Conservation (phyloP, 2,888 invertebrate species). For the Aethes cnicana region DNA sequence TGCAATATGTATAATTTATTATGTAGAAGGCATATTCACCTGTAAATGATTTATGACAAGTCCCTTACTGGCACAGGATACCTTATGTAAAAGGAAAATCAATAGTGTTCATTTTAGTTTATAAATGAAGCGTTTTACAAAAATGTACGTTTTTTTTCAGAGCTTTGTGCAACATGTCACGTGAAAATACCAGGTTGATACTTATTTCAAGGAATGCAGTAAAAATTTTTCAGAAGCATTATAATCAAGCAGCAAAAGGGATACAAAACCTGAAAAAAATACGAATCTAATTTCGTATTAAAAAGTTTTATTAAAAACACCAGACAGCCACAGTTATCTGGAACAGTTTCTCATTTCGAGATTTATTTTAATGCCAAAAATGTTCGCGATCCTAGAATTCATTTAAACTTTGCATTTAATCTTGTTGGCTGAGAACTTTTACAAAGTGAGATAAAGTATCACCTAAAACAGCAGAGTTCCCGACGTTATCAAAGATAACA, state of each 20-base stretch:
- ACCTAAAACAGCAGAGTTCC: slow-evolving; percentile 66
- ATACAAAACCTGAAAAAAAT: too few species aligned
- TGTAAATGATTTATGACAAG: too few species aligned
- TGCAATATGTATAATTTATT: too few species aligned
- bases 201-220: too few species aligned
- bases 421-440: slow-evolving; percentile 72
- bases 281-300: slow-evolving; percentile 17
- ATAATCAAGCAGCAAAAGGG: slow-evolving; percentile 1
- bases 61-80: too few species aligned
- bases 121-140: too few species aligned
- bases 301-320: slow-evolving; percentile 31
- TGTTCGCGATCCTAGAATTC: slow-evolving; percentile 67
- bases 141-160: too few species aligned
- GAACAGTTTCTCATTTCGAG: slow-evolving; percentile 47
- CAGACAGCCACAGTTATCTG: slow-evolving; percentile 31
- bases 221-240: not conserved
- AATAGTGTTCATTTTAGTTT: too few species aligned
- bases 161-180: too few species aligned
- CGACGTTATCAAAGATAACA: slow-evolving; percentile 60
- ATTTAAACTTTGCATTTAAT: slow-evolving; percentile 79
- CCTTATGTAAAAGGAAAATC: too few species aligned
- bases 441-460: slow-evolving; percentile 73
- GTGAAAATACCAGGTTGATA: too few species aligned
- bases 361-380: slow-evolving; percentile 57
- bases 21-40: too few species aligned